Base-by-base conservation (phyloP, 2,113 vertebrate species). In the Saguinus midas region DNA sequence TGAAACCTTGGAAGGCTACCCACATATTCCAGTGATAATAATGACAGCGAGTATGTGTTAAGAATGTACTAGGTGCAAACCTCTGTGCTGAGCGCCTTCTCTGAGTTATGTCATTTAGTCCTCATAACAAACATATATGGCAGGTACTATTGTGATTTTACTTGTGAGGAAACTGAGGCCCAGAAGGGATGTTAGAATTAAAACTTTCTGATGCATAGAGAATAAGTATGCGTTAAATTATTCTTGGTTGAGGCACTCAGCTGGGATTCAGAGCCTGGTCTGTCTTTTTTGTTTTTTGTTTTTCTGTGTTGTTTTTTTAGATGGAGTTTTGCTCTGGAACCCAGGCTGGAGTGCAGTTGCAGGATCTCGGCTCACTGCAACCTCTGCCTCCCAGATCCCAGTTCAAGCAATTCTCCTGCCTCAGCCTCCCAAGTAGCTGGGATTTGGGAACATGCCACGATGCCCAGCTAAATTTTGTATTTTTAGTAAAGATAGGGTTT, bases 201-300 rank as follows among this genome's bases (percentile, higher is more conserved):
- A 85, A 92, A 81, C 35, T n/a, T 94, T 48, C 88, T 85, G 83
- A 70, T n/a, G 14, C 27, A 52, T 29, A 48, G 23, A 85, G 48
- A 70, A 50, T 68, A 73, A 91, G 23, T 27, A 68, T 43, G 12
- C 73, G n/a, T 37, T 58, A 57, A 52, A 50, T 82, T 89, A 58
- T 79, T 89, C 29, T 43, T 11, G 11, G 61, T 35, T 90, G 70
- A 61, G 35, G 6, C 17, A 8, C 45, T 72, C 45, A 32, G 45
- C 8, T 29, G 43, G 84, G 55, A 58, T 37, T 96, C 57, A 5
- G 45, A n/a, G 10, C 9, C 23, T 50, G 17, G 23, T 70, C 35
- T 55, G 35, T 29, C 50, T 52, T 64, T 64, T 64, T 64, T 29
- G 12, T 13, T 64, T 61, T 61, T 61, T 61, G 58, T 11, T 61